Conservation (phyloP, 2,113 vertebrate species). For the Lepidothrix coronata region DNA sequence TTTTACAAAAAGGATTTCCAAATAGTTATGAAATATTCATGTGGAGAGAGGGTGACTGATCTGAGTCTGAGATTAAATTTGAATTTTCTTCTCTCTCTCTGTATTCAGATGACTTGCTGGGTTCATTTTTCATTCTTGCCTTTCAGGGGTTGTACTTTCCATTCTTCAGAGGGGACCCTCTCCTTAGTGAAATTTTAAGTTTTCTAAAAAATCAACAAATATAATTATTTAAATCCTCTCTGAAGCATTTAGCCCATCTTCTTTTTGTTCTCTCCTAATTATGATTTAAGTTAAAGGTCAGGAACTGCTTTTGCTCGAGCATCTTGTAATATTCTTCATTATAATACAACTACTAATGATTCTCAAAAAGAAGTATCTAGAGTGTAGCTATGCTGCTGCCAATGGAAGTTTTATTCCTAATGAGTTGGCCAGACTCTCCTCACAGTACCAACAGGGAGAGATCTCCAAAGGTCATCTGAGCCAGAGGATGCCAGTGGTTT, state of each 20-base stretch:
- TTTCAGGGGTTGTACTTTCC: neutral
- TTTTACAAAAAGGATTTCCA: neutral
- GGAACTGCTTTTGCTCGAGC: neutral
- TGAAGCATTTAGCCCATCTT: neutral
- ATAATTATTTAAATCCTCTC: neutral
- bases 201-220: neutral
- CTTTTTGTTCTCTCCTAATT: neutral
- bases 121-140: neutral
- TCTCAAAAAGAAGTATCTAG: neutral
- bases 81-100: neutral
- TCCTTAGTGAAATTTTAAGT: neutral
- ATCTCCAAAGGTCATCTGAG: neutral
- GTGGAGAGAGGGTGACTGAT: neutral
- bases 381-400: neutral
- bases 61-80: neutral
- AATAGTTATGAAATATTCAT: neutral
- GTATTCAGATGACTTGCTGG: neutral
- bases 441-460: accelerated
- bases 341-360: neutral
- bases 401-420: neutral
- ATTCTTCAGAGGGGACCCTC: neutral
- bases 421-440: accelerated
- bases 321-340: neutral
- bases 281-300: neutral
- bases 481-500: neutral